Base-by-base conservation (phyloP, 2,888 invertebrate genomes). In the Diplazon laetatorius region DNA sequence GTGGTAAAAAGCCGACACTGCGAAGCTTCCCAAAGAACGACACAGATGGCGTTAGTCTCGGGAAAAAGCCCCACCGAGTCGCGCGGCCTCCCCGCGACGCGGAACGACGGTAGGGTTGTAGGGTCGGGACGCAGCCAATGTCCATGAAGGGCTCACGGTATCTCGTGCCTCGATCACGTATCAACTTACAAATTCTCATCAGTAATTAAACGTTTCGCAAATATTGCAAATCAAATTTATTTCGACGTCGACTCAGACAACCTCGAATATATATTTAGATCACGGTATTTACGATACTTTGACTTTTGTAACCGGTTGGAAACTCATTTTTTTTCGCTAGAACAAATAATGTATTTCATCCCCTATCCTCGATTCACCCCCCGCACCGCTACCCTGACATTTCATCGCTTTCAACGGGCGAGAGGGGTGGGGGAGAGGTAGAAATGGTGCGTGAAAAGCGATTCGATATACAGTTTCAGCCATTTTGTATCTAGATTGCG, bases 401-500 rank as follows among this genome's bases (percentile, higher is more conserved):
- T 35, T 63, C 69, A 30, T 70, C 70, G 63, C 55, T 63, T 25
- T 42, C 25, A 46, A 25, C 12, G 12, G 30, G 4, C 4, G 9
- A 20, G 59, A 10, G 35, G 44, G 50, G 14, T n/a, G 10, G 39
- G 20, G 59, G 37, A n/a, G 22, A 50, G 60, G 77, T 81, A 66
- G 76, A 70, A 73, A 73, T 63, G 74, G 78, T 70, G 78, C 55
- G 62, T 70, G 70, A 76, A 79, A 71, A 70, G 50, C 66, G 35
- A 80, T 80, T 79, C 70, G 63, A 81, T 72, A 72, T 79, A 75
- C 60, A 70, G 75, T 63, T 88, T 87, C 87, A 90, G 90, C 91
- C 90, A 91, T 90, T 91, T 91, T 90, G 88, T 90, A 91, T 78
- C 78, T 89, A 89, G 89, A 90, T 90, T 91, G 90, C 88, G 89